Evolutionary conservation across 30 jellyfish, hydroid and myxozoan species (phyloP), one percentile per base, ranked within the genome.

Genomic region (Mastigias papua): DNA sequence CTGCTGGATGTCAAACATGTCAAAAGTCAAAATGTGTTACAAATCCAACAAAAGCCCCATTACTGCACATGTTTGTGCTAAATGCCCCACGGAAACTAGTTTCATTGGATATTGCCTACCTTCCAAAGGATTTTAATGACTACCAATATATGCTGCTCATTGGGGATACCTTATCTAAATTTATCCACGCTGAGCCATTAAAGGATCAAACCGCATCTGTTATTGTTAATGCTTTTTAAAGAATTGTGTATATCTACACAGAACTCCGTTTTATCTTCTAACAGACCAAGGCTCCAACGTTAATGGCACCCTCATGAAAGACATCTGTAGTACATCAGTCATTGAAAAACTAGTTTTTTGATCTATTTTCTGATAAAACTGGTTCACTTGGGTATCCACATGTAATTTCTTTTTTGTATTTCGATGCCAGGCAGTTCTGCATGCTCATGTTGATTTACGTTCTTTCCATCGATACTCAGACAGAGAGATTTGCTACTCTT

Each of bases 1-100:
- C 71, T 9, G 13, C 78, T 48, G 34, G 28, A n/a, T 82, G 87
- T 54, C 27, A 13, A 31, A 20, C 16, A 25, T 82, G 92, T 54
- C 92, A 82, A 82, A 74, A 69, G 51, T 48, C 92, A 82, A 82
- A n/a, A 82, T 67, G 92, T 69, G 86, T 28, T 69, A 26, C 78
- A 11, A 16, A 57, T n/a, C 66, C 86, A 22, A 87, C 92, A 42
- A 82, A 82, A 62, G 92, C 87, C 48, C 92, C 92, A 10, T 50
- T 82, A 66, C 49, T 82, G n/a, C 86, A 73, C 8, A 76, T 82
- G 84, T 23, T 69, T 16, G 51, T 51, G n/a, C 92, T 87, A 16
- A 86, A 82, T 48, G 92, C 87, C 11, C 92, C 92, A 28, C 66
- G 66, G 92, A 87, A 82, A 34, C 54, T 82, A 15, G 64, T 82